Evolutionary conservation across 1,140 invertebrate species (phyloP), one percentile per base, ranked within the genome.

Genomic region (Andrena cerasifolii): DNA sequence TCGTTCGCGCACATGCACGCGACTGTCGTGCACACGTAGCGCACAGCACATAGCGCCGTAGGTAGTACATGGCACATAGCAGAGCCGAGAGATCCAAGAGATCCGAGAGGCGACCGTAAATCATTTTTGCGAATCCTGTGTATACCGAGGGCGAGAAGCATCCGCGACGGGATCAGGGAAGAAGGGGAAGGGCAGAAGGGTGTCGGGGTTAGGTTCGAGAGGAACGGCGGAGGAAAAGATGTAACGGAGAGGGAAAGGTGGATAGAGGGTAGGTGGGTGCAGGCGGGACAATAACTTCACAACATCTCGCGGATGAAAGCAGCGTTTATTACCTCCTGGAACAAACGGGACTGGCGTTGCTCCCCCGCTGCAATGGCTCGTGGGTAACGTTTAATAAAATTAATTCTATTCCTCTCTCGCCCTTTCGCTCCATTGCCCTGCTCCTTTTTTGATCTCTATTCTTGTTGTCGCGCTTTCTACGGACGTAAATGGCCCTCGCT

Each of bases 271-370:
- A n/a, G 18, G 5, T 33, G 16, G 49, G 12, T 14, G 18, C 26
- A n/a, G 49, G 18, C 8, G 49, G 49, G 83, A 85, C 83, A 85
- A 85, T 85, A 85, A 85, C 82, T 85, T 84, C 21, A 21, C 76
- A 79, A 84, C 75, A 82, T 85, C 83, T 85, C 84, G 79, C 75
- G 72, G 75, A 85, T 85, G 83, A 85, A 85, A 82, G 79, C 74
- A 51, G 75, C 84, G 84, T 85, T 85, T 85, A 85, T 85, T 85
- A 85, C 79, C 75, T 79, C 53, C 62, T 59, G 83, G 67, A 85
- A 85, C 83, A 85, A 85, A 85, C 79, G 72, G 71, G 49, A 67
- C 56, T 56, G 68, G 58, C 56, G 61, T 83, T 80, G 80, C 71
- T 7, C 24, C n/a, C 59, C 54, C 45, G 74, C 49, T 72, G 72